Evolutionary conservation across 2,888 invertebrate species (phyloP).

Genomic region (Erebia aethiops): DNA sequence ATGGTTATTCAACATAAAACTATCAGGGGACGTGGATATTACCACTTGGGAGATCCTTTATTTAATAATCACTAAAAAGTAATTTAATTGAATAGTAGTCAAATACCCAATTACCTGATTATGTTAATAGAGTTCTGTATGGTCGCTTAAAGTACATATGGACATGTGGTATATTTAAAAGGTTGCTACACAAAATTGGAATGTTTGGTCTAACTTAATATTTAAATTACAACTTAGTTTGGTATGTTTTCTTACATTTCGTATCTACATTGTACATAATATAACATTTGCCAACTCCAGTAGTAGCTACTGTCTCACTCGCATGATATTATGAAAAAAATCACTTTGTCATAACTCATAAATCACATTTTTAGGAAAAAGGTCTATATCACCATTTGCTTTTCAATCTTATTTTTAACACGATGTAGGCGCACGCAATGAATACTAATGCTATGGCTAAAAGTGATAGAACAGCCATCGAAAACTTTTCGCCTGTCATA

Average conservation of each 20-base stretch:
- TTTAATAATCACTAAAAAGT: too few relatives aligned
- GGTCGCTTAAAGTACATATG: conserved; percentile 5
- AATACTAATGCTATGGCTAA: conserved; percentile 84
- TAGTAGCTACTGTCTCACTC: neutral
- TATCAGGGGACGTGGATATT: too few relatives aligned
- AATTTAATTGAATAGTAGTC: too few relatives aligned
- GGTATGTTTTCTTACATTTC: conserved; percentile 14
- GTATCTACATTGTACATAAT: conserved; percentile 8
- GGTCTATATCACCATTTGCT: conserved; percentile 64
- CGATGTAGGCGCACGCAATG: conserved; percentile 85
- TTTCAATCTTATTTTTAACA: conserved; percentile 86
- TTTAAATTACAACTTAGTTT: conserved; percentile 17
- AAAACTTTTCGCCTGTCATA: conserved; percentile 86
- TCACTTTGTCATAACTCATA: conserved; percentile 1
- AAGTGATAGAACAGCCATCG: conserved; percentile 85
- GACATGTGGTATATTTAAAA: neutral
- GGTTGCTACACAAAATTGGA: conserved; percentile 8
- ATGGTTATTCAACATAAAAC: too few relatives aligned
- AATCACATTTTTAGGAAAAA: conserved; percentile 4
- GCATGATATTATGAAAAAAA: conserved; percentile 26
- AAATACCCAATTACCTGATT: neutral
- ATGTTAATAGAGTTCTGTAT: neutral
- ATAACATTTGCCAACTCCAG: conserved; percentile 3
- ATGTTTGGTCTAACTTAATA: conserved; percentile 14
- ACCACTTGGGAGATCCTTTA: too few relatives aligned